Conservation (phyloP, 30 jellyfish, hydroid and myxozoan genomes). For the Rhopilema esculentum region DNA sequence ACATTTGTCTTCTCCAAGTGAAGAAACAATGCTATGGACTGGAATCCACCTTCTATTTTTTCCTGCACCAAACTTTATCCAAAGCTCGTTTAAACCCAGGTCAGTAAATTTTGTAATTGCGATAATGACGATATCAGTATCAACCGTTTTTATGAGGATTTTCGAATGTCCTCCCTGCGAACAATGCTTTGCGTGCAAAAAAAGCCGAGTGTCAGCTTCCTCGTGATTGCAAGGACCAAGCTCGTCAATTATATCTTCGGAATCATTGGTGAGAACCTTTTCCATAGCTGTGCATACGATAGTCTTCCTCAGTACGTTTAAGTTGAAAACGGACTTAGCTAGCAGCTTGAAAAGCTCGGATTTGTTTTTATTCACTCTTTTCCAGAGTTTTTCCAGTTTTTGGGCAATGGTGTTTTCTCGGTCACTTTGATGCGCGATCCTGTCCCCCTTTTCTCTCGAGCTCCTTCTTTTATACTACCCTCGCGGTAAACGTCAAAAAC, state of each 20-base stretch:
- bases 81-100: constrained; percentile 54
- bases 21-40: constrained; percentile 22
- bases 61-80: constrained; percentile 47
- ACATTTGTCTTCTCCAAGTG: constrained; percentile 16
- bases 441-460: constrained; percentile 52
- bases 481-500: constrained; percentile 38
- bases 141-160: constrained; percentile 24
- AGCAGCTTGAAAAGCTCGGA: no score
- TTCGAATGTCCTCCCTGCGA: constrained; percentile 6
- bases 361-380: no score
- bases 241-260: neutral
- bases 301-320: constrained; percentile 1
- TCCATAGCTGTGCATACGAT: constrained; percentile 13
- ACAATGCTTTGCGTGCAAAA: constrained; percentile 7
- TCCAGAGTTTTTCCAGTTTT: constrained; percentile 42
- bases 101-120: constrained; percentile 34
- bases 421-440: constrained; percentile 47
- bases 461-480: constrained; percentile 23
- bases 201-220: constrained; percentile 51
- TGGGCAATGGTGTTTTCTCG: constrained; percentile 35
- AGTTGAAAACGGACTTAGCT: no score
- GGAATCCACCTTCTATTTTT: constrained; percentile 21
- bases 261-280: constrained; percentile 21
- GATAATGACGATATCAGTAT: constrained; percentile 51
- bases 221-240: constrained; percentile 46